phyloP scores from a whole-genome alignment of 2,797 vertebrate species.

The Fistularia commersonii region DNA sequence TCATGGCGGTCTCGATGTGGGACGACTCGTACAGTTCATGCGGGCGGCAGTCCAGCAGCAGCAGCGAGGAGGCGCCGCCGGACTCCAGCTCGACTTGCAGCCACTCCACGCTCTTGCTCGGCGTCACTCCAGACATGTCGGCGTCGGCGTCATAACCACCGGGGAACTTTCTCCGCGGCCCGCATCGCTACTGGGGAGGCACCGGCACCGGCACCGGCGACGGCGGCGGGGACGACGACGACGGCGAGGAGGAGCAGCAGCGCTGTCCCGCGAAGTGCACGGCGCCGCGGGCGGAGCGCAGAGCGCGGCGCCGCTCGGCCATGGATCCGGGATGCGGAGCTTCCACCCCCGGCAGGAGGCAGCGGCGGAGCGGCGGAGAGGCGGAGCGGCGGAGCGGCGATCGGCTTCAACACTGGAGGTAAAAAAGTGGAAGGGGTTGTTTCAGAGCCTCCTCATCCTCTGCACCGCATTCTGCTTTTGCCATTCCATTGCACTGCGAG shows the following conservation, averaged over 20 bases:
- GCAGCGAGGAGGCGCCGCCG: constrained; percentile 81
- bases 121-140: constrained; percentile 81
- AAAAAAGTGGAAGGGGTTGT: no score
- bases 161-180: constrained; percentile 42
- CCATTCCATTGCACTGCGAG: constrained; percentile 61
- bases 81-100: constrained; percentile 89
- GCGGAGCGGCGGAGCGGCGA: no score
- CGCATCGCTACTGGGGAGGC: no score
- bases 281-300: constrained; percentile 18
- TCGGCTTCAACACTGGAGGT: no score
- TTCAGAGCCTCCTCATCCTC: constrained; percentile 16
- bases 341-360: no score
- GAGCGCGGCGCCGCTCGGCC: constrained; percentile 9
- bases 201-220: no score
- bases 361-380: no score
- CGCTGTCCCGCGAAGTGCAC: constrained; percentile 37
- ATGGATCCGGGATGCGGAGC: no score
- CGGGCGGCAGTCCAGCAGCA: constrained; percentile 95
- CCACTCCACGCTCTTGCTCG: constrained; percentile 95
- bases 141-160: constrained; percentile 48
- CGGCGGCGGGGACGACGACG: no score
- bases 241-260: neutral
- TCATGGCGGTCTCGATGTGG: constrained; percentile 94
- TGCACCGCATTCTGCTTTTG: constrained; percentile 32
- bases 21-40: constrained; percentile 94